Percentiles rank a stretch among this genome's conserved stretches.
These are phyloP conservation scores for Oithona nana DNA, from an alignment of 2,888 invertebrate species.

Conservation along the genomic window DNA sequence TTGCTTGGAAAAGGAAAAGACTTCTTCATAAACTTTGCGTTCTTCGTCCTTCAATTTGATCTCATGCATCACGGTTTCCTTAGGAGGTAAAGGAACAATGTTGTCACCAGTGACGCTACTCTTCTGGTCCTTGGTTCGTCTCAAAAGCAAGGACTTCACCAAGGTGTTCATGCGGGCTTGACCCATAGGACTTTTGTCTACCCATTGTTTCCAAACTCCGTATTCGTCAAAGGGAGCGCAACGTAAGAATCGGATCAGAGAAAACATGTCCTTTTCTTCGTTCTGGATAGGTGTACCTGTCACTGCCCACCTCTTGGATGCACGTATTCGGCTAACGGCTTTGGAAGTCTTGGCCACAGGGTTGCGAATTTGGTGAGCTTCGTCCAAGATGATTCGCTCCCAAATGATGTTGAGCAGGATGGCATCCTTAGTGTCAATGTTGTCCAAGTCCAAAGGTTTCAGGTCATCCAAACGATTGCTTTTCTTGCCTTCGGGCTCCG, in stretches of 20 bases:
- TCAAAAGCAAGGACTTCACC: slow-evolving; percentile 60
- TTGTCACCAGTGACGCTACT: slow-evolving; percentile 22
- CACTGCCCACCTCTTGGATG: slow-evolving; percentile 54
- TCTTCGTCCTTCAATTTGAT: slow-evolving; percentile 42
- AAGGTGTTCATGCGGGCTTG: slow-evolving; percentile 54
- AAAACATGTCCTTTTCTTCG: slow-evolving; percentile 5
- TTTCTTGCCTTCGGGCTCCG: background rate
- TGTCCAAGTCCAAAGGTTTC: background rate
- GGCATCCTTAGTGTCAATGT: slow-evolving; percentile 23
- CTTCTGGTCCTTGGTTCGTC: slow-evolving; percentile 50
- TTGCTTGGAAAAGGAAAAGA: slow-evolving; percentile 28
- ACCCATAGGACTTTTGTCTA: slow-evolving; percentile 58
- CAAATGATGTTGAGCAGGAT: slow-evolving; percentile 51
- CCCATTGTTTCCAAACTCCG: slow-evolving; percentile 41
- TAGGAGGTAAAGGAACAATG: slow-evolving; percentile 41
- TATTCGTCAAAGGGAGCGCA: slow-evolving; percentile 77
- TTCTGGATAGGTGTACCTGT: slow-evolving; percentile 68
- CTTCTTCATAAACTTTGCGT: slow-evolving; percentile 55
- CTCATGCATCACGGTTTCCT: slow-evolving; percentile 33
- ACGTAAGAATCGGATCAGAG: slow-evolving; percentile 46
- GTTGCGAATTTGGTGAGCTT: slow-evolving; percentile 80
- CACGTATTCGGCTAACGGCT: slow-evolving; percentile 45
- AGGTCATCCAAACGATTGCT: background rate
- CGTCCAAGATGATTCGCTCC: slow-evolving; percentile 74
- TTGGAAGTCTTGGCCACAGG: slow-evolving; percentile 52